Base-by-base conservation (phyloP, 2,888 invertebrate species). In the Eledona agricola region DNA sequence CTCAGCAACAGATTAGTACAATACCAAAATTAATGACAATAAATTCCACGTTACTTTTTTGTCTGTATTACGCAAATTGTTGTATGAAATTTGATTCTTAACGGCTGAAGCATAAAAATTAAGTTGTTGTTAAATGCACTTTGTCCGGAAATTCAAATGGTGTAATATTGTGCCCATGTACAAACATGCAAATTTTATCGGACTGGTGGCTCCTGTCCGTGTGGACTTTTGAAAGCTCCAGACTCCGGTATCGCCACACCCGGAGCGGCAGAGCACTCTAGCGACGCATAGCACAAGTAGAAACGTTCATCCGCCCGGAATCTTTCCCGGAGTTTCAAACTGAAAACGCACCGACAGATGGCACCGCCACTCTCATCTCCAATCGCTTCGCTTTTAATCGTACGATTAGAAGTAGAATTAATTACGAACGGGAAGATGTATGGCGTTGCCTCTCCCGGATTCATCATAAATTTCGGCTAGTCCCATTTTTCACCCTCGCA, bases 401-500 rank as follows among this genome's bases (percentile, higher is more conserved):
- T 1, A 1, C 17, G 15, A 40, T 29, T 13, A 34, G 45, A 55
- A 23, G 10, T 10, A 12, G 12, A 45, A 34, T 23, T 34, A 45
- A 34, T 45, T 42, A 22, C 22, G 6, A 3, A 10, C n/a, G 20
- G 13, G 22, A 47, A 51, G 51, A 54, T 37, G 32, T 29, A 23
- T 37, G 4, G 12, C 12, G 12, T 11, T 12, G 2, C 11, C 19
- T 2, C 4, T 19, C 47, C 49, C 17, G 43, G 49, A 38, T 37
- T 53, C 51, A 51, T 58, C 58, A 50, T 54, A 52, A 55, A 49
- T 51, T 56, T 51, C 49, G 51, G 42, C 32, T 51, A 35, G 10
- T 9, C 50, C 25, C 52, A 60, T 60, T 58, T 60, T 57, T 58
- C 60, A 54, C 53, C 13, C 56, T 17, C 43, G 42, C 43, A 29